phyloP scores from a whole-genome alignment of 2,888 invertebrate species.

The Dichetophora obliterata region DNA sequence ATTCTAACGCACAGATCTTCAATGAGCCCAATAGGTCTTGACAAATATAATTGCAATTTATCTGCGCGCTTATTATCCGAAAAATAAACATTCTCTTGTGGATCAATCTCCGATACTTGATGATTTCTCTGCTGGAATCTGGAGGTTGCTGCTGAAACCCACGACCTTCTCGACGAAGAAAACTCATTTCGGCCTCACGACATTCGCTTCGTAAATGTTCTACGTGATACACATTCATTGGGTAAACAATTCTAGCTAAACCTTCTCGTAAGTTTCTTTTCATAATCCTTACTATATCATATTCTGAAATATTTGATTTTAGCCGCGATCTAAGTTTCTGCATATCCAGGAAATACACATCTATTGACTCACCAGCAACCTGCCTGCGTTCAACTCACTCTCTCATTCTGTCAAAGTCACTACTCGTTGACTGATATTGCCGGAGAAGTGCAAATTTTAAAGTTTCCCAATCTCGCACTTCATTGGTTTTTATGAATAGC shows the following conservation, averaged over 20 bases:
- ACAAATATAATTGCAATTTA: too few relatives aligned
- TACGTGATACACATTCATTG: conserved; percentile 8
- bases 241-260: conserved; percentile 20
- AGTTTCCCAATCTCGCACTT: too few relatives aligned
- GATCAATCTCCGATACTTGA: not conserved
- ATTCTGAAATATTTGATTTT: not conserved
- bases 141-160: not conserved
- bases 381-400: conserved; percentile 26
- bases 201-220: conserved; percentile 34
- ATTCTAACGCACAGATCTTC: too few relatives aligned
- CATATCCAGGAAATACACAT: conserved; percentile 30
- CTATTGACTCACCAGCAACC: conserved; percentile 9
- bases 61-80: too few relatives aligned
- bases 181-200: conserved; percentile 23
- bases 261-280: conserved; percentile 29
- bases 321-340: conserved; percentile 24
- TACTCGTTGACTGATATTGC: not conserved
- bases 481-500: not conserved
- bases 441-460: not conserved
- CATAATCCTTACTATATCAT: conserved; percentile 31
- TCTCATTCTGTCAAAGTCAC: conserved; percentile 23
- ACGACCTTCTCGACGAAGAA: not conserved
- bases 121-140: not conserved
- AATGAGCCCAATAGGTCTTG: too few relatives aligned
- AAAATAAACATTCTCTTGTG: not conserved